A percentile compares a stretch with the other conserved stretches of the same genome.
These are phyloP conservation scores for Cladorhizidae sp. DNA, from an alignment of 37 sponge, comb jelly and placozoan species.

Conservation along the genomic window DNA sequence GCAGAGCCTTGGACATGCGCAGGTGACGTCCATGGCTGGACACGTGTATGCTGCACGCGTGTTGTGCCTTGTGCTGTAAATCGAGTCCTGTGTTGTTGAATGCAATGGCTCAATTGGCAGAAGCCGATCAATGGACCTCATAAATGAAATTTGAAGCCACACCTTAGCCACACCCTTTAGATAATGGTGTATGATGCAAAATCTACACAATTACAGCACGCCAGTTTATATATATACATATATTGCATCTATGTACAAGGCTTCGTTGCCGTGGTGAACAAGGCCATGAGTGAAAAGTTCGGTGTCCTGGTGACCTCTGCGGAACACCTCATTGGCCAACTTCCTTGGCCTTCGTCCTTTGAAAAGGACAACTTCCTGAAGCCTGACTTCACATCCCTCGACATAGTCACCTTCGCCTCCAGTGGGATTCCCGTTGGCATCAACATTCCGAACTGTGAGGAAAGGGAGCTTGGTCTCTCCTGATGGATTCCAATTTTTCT, in stretches of 20 bases:
- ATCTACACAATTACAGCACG: no score
- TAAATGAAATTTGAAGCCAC: not conserved
- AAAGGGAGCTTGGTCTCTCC: no score
- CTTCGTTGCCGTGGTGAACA: conserved; percentile 94
- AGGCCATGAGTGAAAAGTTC: conserved; percentile 89
- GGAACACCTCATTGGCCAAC: conserved; percentile 56
- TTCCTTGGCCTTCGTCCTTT: conserved; percentile 86
- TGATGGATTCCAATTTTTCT: no score
- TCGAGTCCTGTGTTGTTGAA: no score
- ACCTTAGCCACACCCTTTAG: not conserved
- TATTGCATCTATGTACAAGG: conserved; percentile 18
- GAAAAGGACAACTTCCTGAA: conserved; percentile 87
- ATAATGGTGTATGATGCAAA: not conserved
- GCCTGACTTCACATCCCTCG: conserved; percentile 94
- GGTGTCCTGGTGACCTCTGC: conserved; percentile 69
- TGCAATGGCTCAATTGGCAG: no score
- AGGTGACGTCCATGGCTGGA: no score
- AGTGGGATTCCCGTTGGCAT: conserved; percentile 94
- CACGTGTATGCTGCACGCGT: no score
- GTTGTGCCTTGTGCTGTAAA: no score
- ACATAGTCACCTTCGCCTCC: conserved; percentile 79
- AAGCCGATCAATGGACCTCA: no score
- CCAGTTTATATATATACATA: no score
- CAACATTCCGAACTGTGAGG: conserved; percentile 94
- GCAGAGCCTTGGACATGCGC: no score